Conservation (phyloP, 2,797 vertebrate genomes). For the Artibeus jamaicensis region DNA sequence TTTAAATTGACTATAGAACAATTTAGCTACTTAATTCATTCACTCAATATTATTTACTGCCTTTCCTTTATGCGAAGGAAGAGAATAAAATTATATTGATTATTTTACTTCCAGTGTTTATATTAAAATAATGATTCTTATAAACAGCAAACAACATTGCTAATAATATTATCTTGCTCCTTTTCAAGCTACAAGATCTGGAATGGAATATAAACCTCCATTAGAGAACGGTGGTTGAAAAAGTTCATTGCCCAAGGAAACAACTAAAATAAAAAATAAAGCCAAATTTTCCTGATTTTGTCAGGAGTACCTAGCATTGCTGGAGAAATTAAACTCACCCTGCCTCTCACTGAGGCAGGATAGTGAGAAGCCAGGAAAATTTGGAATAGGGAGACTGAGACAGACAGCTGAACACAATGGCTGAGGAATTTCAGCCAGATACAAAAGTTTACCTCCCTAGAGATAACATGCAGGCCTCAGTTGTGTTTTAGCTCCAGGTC, state of each 20-base stretch:
- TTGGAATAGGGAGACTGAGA: too few relatives aligned
- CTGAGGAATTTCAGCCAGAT: too few relatives aligned
- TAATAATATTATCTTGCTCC: neutral
- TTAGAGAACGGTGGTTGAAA: neutral
- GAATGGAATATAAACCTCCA: neutral
- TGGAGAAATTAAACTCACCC: neutral
- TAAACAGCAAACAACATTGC: neutral
- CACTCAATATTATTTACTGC: neutral
- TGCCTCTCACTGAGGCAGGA: neutral
- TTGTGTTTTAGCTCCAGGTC: too few relatives aligned
- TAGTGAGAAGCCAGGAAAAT: too few relatives aligned
- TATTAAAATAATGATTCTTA: neutral
- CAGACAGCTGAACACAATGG: too few relatives aligned
- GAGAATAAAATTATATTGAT: constrained; percentile 3
- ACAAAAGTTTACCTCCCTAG: too few relatives aligned
- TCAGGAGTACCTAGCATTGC: neutral
- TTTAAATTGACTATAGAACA: constrained; percentile 27
- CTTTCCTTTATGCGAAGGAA: constrained; percentile 2
- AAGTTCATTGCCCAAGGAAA: neutral
- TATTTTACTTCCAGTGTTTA: neutral
- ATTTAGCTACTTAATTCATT: constrained; percentile 25
- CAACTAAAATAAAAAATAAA: constrained; percentile 48
- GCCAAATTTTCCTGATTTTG: constrained; percentile 25
- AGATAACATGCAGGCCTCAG: too few relatives aligned
- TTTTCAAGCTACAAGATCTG: constrained; percentile 25